These are phyloP conservation scores for Beroe forskalii DNA, from an alignment of 37 sponge, comb jelly and placozoan species.

Conservation along the genomic window DNA sequence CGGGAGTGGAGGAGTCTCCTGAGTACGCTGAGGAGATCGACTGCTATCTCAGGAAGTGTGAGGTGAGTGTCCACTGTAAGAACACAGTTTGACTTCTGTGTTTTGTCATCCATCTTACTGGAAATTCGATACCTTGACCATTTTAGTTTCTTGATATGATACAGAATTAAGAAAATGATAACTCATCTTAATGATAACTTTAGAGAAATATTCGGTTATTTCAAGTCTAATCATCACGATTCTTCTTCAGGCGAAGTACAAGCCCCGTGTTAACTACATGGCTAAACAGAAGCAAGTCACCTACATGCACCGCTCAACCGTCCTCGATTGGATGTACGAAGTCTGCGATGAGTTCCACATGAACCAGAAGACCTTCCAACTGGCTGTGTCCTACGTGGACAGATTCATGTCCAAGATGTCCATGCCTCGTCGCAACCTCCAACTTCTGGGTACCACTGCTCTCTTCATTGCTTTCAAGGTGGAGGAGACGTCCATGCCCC, in stretches of 20 bases:
- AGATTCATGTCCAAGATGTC: conserved; percentile 60
- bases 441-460: conserved; percentile 22
- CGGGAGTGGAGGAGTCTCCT: neutral
- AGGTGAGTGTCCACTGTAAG: no score
- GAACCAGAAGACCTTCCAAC: conserved; percentile 29
- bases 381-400: conserved; percentile 58
- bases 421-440: neutral
- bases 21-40: conserved; percentile 50
- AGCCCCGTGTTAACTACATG: conserved; percentile 35
- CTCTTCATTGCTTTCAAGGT: conserved; percentile 39
- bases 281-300: neutral
- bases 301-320: neutral
- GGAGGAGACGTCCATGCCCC: conserved; percentile 6
- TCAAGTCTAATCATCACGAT: no score
- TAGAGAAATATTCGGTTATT: no score
- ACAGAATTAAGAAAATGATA: no score
- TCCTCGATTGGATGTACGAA: conserved; percentile 44
- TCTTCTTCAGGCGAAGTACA: no score
- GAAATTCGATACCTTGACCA: no score
- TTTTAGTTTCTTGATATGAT: no score
- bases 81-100: no score
- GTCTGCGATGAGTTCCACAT: conserved; percentile 45
- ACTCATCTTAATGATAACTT: no score
- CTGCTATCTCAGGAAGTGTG: neutral
- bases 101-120: no score